Evolutionary conservation across 2,888 invertebrate species (phyloP).

Genomic region (Xanthostigma xanthostigma): DNA sequence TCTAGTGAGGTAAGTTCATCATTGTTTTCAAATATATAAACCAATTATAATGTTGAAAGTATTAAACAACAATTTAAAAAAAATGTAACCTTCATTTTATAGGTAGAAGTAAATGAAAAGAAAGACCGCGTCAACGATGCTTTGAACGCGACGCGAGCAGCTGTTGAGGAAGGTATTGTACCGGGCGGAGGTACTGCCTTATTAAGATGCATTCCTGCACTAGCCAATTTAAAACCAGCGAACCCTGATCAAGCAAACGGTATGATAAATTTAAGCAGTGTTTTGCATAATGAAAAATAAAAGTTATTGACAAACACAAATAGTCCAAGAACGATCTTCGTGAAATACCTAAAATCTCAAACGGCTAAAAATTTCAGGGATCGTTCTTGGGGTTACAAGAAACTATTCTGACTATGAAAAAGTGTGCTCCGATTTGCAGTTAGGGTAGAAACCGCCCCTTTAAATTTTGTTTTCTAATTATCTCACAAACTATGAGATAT

Average conservation of each 20-base stretch:
- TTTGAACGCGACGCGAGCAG: constrained; percentile 32
- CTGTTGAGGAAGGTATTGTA: constrained; percentile 35
- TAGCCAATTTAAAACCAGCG: constrained; percentile 22
- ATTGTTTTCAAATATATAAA: too few species aligned
- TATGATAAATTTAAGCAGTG: constrained; percentile 15
- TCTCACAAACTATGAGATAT: too few species aligned
- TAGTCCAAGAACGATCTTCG: too few species aligned
- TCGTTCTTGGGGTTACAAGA: too few species aligned
- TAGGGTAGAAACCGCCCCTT: too few species aligned
- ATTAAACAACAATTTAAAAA: not conserved
- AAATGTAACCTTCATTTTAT: not conserved
- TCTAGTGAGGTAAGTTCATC: constrained; percentile 25
- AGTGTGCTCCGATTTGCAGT: too few species aligned
- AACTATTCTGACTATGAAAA: too few species aligned
- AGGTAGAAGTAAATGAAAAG: constrained; percentile 32
- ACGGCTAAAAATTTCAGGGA: too few species aligned
- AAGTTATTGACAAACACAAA: too few species aligned
- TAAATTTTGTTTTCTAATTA: too few species aligned
- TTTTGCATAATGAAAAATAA: too few species aligned
- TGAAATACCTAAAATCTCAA: too few species aligned
- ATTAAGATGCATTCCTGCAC: constrained; percentile 25
- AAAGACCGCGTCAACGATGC: constrained; percentile 34
- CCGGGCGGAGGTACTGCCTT: constrained; percentile 34
- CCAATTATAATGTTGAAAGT: not conserved
- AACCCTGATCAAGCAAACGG: constrained; percentile 30